Conservation (phyloP, 2,113 vertebrate species). For the Callaeas wilsoni region DNA sequence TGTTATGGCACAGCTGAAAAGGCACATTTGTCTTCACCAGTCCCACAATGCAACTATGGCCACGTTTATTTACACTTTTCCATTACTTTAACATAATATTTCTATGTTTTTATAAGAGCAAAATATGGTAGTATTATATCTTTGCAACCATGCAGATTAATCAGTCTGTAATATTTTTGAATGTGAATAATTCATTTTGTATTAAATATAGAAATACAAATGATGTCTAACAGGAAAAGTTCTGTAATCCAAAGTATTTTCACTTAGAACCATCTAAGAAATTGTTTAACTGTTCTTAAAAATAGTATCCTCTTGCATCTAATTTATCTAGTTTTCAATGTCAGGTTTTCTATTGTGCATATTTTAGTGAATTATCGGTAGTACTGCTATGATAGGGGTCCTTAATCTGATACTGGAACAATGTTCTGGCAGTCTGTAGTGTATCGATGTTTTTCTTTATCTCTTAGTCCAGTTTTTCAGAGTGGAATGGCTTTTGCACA, state of each 20-base stretch:
- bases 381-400: neutral
- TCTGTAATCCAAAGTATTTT: neutral
- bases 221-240: neutral
- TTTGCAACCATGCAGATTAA: neutral
- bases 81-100: neutral
- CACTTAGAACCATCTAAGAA: neutral
- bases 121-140: neutral
- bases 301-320: neutral
- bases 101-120: neutral
- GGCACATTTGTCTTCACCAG: neutral
- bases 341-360: neutral
- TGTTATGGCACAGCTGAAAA: neutral
- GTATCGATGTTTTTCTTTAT: neutral
- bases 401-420: neutral
- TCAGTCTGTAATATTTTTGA: neutral
- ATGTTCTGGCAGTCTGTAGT: neutral
- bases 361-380: neutral
- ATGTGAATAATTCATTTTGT: neutral
- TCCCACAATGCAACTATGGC: neutral
- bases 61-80: neutral
- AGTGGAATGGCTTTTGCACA: neutral
- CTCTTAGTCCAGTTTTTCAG: neutral
- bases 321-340: neutral
- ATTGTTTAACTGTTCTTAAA: neutral
- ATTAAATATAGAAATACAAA: neutral